Percentiles rank a stretch among this genome's conserved stretches.
These are phyloP conservation scores for Encarsia formosa DNA, from an alignment of 2,888 invertebrate species.

Conservation along the genomic window DNA sequence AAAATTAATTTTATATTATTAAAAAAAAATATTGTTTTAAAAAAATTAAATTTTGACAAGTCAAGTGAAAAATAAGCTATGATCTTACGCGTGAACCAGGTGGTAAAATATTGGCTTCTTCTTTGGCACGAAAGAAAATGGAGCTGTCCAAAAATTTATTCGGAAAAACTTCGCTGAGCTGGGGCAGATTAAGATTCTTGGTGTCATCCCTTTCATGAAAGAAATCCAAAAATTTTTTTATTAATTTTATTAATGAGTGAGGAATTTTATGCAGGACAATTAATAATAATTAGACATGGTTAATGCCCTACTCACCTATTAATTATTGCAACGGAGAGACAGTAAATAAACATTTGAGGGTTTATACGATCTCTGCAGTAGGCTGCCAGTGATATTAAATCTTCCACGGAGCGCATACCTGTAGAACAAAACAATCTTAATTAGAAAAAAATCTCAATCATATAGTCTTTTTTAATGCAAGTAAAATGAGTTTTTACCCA, in stretches of 20 bases:
- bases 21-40: not conserved
- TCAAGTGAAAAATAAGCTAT: not conserved
- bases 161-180: slow-evolving; percentile 68
- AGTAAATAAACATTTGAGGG: slow-evolving; percentile 76
- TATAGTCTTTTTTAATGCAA: not conserved
- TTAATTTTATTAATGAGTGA: too few relatives aligned
- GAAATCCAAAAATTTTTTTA: too few relatives aligned
- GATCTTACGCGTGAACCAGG: slow-evolving; percentile 44
- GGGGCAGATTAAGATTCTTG: not conserved
- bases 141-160: slow-evolving; percentile 76
- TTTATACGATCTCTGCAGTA: slow-evolving; percentile 72
- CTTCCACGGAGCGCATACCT: slow-evolving; percentile 68
- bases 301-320: too few relatives aligned
- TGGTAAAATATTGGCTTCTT: slow-evolving; percentile 63
- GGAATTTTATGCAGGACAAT: too few relatives aligned
- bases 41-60: not conserved
- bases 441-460: not conserved
- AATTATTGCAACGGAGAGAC: slow-evolving; percentile 56
- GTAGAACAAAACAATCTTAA: not conserved
- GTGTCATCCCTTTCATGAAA: too few relatives aligned
- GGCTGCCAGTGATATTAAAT: slow-evolving; percentile 67
- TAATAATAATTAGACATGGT: too few relatives aligned
- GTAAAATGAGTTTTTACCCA: slow-evolving; percentile 52
- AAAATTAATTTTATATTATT: not conserved
- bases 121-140: slow-evolving; percentile 65